Percentiles rank a stretch among this genome's conserved stretches.
These are phyloP conservation scores for Alaudala cheleensis DNA, from an alignment of 2,113 vertebrate species.

Conservation along the genomic window DNA sequence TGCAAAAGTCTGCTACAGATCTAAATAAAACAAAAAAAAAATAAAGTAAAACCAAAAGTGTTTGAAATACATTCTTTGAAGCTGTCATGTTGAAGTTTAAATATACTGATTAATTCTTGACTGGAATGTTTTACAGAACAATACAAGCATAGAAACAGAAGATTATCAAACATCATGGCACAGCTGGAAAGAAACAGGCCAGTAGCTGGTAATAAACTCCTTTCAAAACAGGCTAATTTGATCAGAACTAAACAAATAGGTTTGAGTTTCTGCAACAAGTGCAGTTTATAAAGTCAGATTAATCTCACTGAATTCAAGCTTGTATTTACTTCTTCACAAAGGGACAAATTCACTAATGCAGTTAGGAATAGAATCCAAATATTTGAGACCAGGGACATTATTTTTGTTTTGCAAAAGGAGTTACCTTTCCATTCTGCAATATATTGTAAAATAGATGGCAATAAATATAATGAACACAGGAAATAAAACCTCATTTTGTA, in stretches of 20 bases:
- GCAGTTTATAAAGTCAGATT: neutral
- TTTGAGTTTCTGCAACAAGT: constrained; percentile 3
- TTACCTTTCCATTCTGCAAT: neutral
- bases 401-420: neutral
- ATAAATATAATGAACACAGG: neutral
- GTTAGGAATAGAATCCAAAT: neutral
- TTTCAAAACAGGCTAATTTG: neutral
- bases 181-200: neutral
- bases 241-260: neutral
- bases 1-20: neutral
- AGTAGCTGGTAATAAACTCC: neutral
- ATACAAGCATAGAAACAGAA: neutral
- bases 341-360: neutral
- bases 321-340: neutral
- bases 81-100: neutral
- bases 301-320: neutral
- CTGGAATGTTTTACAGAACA: neutral
- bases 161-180: neutral
- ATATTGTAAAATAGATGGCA: neutral
- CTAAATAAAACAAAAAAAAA: neutral
- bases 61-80: neutral
- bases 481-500: neutral
- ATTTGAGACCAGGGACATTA: neutral
- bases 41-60: neutral
- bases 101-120: neutral